Evolutionary conservation across 1,140 invertebrate species (phyloP).

Genomic region (Vollenhovia emeryi): DNA sequence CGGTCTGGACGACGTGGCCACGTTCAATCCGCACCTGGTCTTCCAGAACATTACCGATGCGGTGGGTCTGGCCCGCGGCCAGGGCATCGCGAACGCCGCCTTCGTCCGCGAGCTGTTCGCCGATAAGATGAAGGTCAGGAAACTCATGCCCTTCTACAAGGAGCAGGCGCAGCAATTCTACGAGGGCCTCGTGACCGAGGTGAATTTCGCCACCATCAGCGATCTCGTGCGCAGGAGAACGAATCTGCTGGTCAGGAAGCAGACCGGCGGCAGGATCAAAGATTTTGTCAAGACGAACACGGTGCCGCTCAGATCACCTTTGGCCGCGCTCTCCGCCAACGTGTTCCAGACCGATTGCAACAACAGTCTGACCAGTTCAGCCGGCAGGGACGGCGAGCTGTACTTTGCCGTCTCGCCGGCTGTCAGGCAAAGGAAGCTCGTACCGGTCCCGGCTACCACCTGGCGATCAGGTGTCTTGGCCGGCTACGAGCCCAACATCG

Average conservation of each 20-base stretch:
- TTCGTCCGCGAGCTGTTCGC: slow-evolving; percentile 92
- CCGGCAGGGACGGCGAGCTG: slow-evolving; percentile 90
- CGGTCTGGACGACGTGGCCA: slow-evolving; percentile 93
- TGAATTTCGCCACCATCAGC: slow-evolving; percentile 92
- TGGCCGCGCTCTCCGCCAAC: slow-evolving; percentile 92
- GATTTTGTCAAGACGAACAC: slow-evolving; percentile 91
- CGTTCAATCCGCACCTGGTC: slow-evolving; percentile 94
- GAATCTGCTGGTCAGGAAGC: slow-evolving; percentile 91
- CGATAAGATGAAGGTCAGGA: slow-evolving; percentile 90
- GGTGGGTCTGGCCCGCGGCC: slow-evolving; percentile 85
- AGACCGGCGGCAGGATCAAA: slow-evolving; percentile 90
- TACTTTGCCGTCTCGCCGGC: slow-evolving; percentile 93
- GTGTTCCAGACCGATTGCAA: slow-evolving; percentile 93
- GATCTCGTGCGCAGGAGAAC: slow-evolving; percentile 91
- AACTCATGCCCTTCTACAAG: slow-evolving; percentile 93
- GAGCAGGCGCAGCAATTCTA: slow-evolving; percentile 94
- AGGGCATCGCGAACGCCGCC: slow-evolving; percentile 90
- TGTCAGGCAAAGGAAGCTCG: slow-evolving; percentile 90
- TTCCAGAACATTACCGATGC: slow-evolving; percentile 94
- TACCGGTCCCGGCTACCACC: slow-evolving; percentile 93
- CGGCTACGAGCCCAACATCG: slow-evolving; percentile 92
- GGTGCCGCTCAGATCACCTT: slow-evolving; percentile 89
- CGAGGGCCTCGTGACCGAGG: slow-evolving; percentile 93
- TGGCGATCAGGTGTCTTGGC: slow-evolving; percentile 91
- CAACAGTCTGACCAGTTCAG: slow-evolving; percentile 88